Conservation (phyloP, 2,888 invertebrate species). For the Phortica magna region DNA sequence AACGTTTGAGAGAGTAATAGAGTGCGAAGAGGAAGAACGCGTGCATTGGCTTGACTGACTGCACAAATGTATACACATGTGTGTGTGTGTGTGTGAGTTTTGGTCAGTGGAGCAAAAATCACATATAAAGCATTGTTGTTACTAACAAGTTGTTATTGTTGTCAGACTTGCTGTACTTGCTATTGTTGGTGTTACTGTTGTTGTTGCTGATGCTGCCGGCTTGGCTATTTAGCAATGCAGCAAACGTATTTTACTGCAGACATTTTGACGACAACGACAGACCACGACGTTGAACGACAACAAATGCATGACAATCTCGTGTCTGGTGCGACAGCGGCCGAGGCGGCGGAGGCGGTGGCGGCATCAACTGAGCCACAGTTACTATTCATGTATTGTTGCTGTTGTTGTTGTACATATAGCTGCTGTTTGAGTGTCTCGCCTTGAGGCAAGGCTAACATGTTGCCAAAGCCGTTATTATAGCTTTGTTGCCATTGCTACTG, state of each 20-base stretch:
- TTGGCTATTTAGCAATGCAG: constrained; percentile 33
- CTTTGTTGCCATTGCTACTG: constrained; percentile 14
- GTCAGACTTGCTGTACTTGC: neutral
- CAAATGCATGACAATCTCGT: neutral
- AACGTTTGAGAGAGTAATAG: neutral
- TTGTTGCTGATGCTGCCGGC: neutral
- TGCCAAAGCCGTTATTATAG: constrained; percentile 39
- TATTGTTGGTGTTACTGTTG: neutral
- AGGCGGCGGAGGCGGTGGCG: neutral
- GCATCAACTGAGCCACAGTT: neutral
- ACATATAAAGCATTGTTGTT: constrained; percentile 9
- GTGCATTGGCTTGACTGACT: neutral
- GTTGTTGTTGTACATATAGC: neutral
- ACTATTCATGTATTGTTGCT: neutral
- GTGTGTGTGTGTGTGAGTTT: constrained; percentile 5
- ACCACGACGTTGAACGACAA: constrained; percentile 1
- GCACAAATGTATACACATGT: neutral
- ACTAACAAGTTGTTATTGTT: neutral
- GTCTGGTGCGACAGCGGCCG: neutral
- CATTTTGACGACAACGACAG: constrained; percentile 30
- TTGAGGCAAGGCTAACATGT: constrained; percentile 60
- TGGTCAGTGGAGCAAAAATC: constrained; percentile 27
- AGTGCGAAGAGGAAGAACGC: neutral
- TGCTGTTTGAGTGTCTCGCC: constrained; percentile 34
- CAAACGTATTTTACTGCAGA: constrained; percentile 32